These are phyloP conservation scores for Leptogaster cylindrica DNA, from an alignment of 2,888 invertebrate species.

Conservation along the genomic window DNA sequence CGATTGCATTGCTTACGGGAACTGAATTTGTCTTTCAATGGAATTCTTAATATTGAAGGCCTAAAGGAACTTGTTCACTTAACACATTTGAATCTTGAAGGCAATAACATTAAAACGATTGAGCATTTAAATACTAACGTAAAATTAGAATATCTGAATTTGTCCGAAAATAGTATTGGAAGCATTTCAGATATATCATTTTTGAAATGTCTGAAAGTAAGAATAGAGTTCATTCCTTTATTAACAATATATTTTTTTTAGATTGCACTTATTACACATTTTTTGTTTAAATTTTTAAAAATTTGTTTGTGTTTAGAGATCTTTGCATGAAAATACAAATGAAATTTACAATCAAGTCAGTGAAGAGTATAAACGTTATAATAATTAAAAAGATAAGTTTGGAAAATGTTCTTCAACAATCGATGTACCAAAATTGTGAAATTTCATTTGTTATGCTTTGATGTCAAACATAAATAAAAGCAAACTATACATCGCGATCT, in stretches of 20 bases:
- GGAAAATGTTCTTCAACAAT: too few relatives aligned
- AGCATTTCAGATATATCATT: slow-evolving; percentile 84
- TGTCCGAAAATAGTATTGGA: slow-evolving; percentile 88
- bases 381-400: too few relatives aligned
- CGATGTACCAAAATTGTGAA: too few relatives aligned
- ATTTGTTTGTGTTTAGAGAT: too few relatives aligned
- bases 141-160: slow-evolving; percentile 81
- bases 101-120: slow-evolving; percentile 92
- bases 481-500: too few relatives aligned
- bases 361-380: too few relatives aligned
- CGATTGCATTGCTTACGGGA: slow-evolving; percentile 79
- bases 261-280: slow-evolving; percentile 5
- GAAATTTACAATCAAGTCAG: too few relatives aligned
- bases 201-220: slow-evolving; percentile 82
- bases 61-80: slow-evolving; percentile 82
- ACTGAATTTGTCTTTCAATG: slow-evolving; percentile 85
- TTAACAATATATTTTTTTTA: slow-evolving; percentile 20
- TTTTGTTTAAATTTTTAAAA: slow-evolving; percentile 18
- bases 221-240: slow-evolving; percentile 47
- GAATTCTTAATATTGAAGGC: slow-evolving; percentile 88
- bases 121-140: slow-evolving; percentile 85
- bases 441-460: too few relatives aligned
- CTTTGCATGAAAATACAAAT: too few relatives aligned
- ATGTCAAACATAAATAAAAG: too few relatives aligned
- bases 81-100: slow-evolving; percentile 81